phyloP scores from a whole-genome alignment of 2,888 invertebrate genomes.

The Melinaea marsaeus region DNA sequence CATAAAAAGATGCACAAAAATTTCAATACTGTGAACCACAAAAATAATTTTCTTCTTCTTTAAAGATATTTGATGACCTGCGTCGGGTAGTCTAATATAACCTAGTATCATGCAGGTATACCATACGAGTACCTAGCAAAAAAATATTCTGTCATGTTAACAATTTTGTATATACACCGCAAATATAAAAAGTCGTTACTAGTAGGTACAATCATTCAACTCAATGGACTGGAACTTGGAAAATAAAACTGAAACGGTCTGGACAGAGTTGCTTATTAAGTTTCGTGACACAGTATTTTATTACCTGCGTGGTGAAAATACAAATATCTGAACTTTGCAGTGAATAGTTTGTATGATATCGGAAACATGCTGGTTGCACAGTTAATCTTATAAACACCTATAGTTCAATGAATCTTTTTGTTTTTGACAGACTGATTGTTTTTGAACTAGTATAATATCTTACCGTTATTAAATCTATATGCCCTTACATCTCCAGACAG shows the following conservation, averaged over 20 bases:
- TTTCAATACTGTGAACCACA: too few relatives aligned
- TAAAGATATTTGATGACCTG: too few relatives aligned
- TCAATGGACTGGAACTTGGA: constrained; percentile 63
- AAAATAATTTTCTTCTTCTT: too few relatives aligned
- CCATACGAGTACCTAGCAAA: not conserved
- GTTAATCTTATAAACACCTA: too few relatives aligned
- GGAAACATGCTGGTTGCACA: too few relatives aligned
- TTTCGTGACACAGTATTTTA: constrained; percentile 59
- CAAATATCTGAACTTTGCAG: constrained; percentile 10
- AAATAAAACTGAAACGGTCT: constrained; percentile 68
- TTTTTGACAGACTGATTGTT: too few relatives aligned
- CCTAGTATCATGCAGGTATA: not conserved
- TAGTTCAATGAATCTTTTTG: too few relatives aligned
- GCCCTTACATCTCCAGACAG: not conserved
- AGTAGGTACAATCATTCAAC: constrained; percentile 63
- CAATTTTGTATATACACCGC: constrained; percentile 29
- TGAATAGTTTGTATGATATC: too few relatives aligned
- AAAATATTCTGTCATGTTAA: not conserved
- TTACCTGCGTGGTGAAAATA: constrained; percentile 38
- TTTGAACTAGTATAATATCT: too few relatives aligned
- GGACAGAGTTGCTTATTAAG: constrained; percentile 64
- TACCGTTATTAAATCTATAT: too few relatives aligned
- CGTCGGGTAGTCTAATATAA: too few relatives aligned
- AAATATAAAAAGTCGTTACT: constrained; percentile 56
- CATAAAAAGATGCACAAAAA: too few relatives aligned